Base-by-base conservation (phyloP, 2,113 vertebrate species). In the Nannobrachium achirus region DNA sequence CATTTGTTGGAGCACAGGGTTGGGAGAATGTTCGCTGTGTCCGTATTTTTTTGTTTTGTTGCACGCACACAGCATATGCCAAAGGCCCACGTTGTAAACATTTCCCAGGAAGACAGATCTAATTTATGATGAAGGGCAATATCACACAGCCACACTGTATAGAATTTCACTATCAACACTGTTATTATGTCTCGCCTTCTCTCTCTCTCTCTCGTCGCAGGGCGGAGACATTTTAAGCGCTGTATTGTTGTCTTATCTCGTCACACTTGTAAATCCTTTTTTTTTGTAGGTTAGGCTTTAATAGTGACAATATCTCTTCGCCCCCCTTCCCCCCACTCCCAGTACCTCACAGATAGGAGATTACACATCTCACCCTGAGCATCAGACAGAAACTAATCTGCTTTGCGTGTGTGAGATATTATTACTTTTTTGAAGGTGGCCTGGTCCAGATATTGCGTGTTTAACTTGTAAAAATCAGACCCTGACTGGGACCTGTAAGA, bases 221-320 rank as follows among this genome's bases (percentile, higher is more conserved):
- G 66, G 63, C 7, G 42, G 53, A 76, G 68, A 74, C 63, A 57
- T 77, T 86, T 79, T 76, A 49, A 50, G 65, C 62, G 81, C 83
- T 66, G 66, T 50, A 81, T 84, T 85, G 33, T 41, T 16, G 48
- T 69, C 77, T 83, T 89, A 88, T 92, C 88, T 89, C 53, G 65
- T 86, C 88, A 88, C 75, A 80, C 73, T 89, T 56, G 48, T 79
- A 82, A 91, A 90, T 92, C 77, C 75, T 71, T 89, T 91, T 92
- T 90, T 92, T 90, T 82, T 81, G 85, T 87, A 89, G 87, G 89
- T 89, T 88, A 75, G 66, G 85, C 82, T 74, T 90, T 91, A 89
- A 91, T 86, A 80, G 80, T 45, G 44, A 73, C 64, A 81, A 81
- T 83, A 33, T 33, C 25, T 33, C 25, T 33, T 33, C 25, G 25